Evolutionary conservation across 2,797 vertebrate genomes (phyloP).

Genomic region (Acanthurus lineatus): DNA sequence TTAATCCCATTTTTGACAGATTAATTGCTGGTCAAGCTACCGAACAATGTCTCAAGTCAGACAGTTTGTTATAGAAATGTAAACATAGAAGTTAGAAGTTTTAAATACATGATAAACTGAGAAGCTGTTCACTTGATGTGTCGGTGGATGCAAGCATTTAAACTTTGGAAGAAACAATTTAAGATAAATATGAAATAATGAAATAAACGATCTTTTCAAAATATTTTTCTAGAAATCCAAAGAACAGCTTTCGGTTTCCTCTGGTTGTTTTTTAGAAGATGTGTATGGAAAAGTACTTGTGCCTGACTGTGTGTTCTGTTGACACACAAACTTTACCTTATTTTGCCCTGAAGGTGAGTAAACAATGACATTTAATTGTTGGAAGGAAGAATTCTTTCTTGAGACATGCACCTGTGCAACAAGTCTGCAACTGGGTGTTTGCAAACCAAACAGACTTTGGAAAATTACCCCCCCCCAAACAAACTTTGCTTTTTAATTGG

Average conservation of each 20-base stretch:
- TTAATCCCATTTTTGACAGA: neutral
- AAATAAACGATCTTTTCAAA: neutral
- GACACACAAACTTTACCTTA: slow-evolving; percentile 6
- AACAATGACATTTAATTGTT: neutral
- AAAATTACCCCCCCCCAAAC: too few relatives aligned
- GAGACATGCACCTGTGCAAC: too few relatives aligned
- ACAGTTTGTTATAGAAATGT: neutral
- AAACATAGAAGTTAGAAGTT: neutral
- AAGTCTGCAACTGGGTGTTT: too few relatives aligned
- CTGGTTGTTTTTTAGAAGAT: slow-evolving; percentile 8
- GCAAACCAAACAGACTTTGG: too few relatives aligned
- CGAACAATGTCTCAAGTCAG: neutral
- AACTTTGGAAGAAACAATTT: too few relatives aligned
- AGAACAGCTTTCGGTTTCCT: neutral
- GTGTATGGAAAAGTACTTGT: neutral
- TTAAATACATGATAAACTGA: neutral
- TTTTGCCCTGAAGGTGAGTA: slow-evolving; percentile 17
- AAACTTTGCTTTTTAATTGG: too few relatives aligned
- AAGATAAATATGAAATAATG: neutral
- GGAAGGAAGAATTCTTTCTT: too few relatives aligned
- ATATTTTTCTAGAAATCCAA: neutral
- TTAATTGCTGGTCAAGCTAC: neutral
- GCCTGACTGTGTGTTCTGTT: neutral
- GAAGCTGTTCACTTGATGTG: neutral
- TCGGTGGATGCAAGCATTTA: neutral